Evolutionary conservation across 1,140 invertebrate species (phyloP).

Genomic region (Dendroctonus valens): DNA sequence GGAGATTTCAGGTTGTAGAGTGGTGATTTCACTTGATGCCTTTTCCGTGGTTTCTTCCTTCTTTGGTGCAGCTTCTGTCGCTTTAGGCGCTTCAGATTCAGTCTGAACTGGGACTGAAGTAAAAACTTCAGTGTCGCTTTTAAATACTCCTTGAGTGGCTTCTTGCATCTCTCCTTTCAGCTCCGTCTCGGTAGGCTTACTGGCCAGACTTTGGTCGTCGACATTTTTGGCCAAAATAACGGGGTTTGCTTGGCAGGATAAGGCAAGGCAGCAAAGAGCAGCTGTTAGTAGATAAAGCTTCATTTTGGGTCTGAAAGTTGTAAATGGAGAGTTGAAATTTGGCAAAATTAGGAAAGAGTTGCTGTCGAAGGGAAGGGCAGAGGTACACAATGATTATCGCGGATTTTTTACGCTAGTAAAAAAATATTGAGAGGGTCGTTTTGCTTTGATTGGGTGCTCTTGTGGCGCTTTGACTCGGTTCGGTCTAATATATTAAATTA

Average conservation of each 20-base stretch:
- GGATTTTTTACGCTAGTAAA: too few relatives aligned
- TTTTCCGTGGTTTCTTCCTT: constrained; percentile 12
- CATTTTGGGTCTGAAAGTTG: constrained; percentile 35
- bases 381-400: too few relatives aligned
- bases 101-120: constrained; percentile 7
- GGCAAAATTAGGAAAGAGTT: not conserved
- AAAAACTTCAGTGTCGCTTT: constrained; percentile 8
- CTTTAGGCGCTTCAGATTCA: constrained; percentile 20
- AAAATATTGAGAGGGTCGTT: too few relatives aligned
- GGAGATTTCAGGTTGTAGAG: constrained; percentile 13
- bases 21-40: too few relatives aligned
- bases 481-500: too few relatives aligned
- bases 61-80: constrained; percentile 17
- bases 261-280: constrained; percentile 39
- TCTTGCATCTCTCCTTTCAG: constrained; percentile 38
- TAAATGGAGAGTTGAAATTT: not conserved
- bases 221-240: constrained; percentile 35
- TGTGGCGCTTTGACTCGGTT: too few relatives aligned
- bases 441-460: too few relatives aligned
- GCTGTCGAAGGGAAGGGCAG: too few relatives aligned
- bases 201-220: constrained; percentile 17
- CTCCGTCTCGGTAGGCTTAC: constrained; percentile 17
- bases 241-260: constrained; percentile 40
- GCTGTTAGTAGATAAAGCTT: constrained; percentile 39
- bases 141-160: constrained; percentile 38